Evolutionary conservation across 2,888 invertebrate genomes (phyloP).

Genomic region (Amphipoea lucens): DNA sequence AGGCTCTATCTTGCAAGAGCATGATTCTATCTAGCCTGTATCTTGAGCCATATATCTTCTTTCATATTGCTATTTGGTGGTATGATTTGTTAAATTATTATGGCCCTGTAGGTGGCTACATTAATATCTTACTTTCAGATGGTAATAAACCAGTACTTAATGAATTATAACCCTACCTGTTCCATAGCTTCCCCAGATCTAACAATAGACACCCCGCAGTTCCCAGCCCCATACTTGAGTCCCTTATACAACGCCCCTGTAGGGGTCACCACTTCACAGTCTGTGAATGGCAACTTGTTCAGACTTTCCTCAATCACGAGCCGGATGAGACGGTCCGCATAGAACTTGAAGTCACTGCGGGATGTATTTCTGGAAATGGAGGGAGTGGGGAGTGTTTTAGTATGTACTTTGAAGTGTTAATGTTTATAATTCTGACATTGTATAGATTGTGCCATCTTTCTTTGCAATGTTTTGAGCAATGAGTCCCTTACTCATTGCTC

Average conservation of each 20-base stretch:
- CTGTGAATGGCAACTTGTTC: constrained; percentile 98
- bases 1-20: background rate
- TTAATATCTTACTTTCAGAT: too few species aligned
- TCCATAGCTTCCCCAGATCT: constrained; percentile 99
- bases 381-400: background rate
- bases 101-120: too few species aligned
- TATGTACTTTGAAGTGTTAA: background rate
- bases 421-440: background rate
- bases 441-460: background rate
- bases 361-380: constrained; percentile 94
- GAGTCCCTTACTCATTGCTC: too few species aligned
- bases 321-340: constrained; percentile 98
- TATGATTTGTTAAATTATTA: too few species aligned
- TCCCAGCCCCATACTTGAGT: constrained; percentile 98
- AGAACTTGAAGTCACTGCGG: constrained; percentile 99
- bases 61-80: too few species aligned
- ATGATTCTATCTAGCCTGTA: background rate
- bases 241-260: constrained; percentile 98
- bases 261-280: constrained; percentile 97
- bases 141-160: background rate
- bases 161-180: constrained; percentile 87
- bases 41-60: background rate
- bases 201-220: constrained; percentile 99
- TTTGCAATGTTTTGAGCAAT: background rate
- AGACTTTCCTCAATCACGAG: constrained; percentile 99